Evolutionary conservation across 2,113 vertebrate species (phyloP).

Genomic region (Rhinopomastus cyanomelas): DNA sequence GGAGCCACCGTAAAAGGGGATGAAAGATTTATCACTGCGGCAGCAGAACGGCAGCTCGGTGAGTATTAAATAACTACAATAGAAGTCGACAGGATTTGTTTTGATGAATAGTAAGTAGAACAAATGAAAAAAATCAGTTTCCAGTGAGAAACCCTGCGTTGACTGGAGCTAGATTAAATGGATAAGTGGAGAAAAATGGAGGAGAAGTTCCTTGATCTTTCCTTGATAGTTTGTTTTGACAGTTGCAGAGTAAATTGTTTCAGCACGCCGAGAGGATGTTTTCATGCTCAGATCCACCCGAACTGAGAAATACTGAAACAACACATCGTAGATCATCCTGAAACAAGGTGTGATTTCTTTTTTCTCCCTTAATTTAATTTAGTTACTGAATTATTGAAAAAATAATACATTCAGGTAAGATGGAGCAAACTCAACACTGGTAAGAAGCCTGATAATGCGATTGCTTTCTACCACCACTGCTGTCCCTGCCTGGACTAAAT

Average conservation of each 20-base stretch:
- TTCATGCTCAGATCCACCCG: slow-evolving; percentile 9
- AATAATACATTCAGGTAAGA: slow-evolving; percentile 6
- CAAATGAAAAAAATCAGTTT: slow-evolving; percentile 41
- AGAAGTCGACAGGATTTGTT: slow-evolving; percentile 35
- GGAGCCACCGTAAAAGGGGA: slow-evolving; percentile 12
- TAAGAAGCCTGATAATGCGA: slow-evolving; percentile 2
- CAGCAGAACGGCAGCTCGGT: not conserved
- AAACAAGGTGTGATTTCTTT: not conserved
- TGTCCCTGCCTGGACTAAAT: not conserved
- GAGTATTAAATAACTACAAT: slow-evolving; percentile 52
- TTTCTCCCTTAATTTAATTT: not conserved
- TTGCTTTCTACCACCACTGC: not conserved
- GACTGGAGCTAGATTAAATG: not conserved
- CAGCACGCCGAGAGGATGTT: not conserved
- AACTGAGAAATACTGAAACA: slow-evolving; percentile 7
- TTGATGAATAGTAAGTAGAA: slow-evolving; percentile 42
- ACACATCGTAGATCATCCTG: not conserved
- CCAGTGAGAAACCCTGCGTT: not conserved
- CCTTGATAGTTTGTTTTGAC: not conserved
- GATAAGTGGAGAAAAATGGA: not conserved
- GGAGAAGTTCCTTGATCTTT: not conserved
- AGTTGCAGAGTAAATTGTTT: slow-evolving; percentile 18
- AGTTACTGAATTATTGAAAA: not conserved
- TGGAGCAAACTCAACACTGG: not conserved
- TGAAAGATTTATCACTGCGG: slow-evolving; percentile 56